Conservation (phyloP, 2,113 vertebrate genomes). For the Saimiri boliviensis region DNA sequence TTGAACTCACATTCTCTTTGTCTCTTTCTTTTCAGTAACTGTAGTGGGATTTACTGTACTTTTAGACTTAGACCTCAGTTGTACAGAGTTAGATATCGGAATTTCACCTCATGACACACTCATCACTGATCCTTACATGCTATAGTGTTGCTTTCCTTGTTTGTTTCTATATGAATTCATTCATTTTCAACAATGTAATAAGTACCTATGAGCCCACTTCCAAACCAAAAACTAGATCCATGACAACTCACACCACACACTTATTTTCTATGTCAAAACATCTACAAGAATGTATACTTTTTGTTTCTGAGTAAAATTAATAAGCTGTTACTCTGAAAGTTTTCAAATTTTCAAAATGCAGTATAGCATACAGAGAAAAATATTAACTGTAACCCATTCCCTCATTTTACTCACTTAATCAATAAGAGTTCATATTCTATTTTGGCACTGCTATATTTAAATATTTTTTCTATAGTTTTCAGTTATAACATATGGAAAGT, state of each 20-base stretch:
- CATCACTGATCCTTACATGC: background rate
- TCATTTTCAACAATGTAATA: background rate
- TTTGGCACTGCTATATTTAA: background rate
- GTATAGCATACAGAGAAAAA: background rate
- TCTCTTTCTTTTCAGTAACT: background rate
- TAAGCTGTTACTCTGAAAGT: background rate
- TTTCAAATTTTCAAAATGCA: background rate
- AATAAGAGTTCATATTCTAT: background rate
- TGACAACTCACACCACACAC: background rate
- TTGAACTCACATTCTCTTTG: background rate
- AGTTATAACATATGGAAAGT: background rate
- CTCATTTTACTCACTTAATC: background rate
- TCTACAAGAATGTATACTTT: background rate
- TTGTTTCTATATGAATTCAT: background rate
- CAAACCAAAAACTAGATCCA: background rate
- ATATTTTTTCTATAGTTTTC: conserved; percentile 45
- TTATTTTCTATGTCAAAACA: background rate
- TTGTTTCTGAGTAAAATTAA: background rate
- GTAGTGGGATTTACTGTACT: background rate
- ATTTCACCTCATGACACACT: background rate
- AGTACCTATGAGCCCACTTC: background rate
- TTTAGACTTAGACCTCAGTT: background rate
- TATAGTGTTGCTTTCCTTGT: background rate
- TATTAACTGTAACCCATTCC: background rate
- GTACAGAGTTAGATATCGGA: background rate